Evolutionary conservation across 2,113 vertebrate genomes (phyloP).

Genomic region (Scolopax mira): DNA sequence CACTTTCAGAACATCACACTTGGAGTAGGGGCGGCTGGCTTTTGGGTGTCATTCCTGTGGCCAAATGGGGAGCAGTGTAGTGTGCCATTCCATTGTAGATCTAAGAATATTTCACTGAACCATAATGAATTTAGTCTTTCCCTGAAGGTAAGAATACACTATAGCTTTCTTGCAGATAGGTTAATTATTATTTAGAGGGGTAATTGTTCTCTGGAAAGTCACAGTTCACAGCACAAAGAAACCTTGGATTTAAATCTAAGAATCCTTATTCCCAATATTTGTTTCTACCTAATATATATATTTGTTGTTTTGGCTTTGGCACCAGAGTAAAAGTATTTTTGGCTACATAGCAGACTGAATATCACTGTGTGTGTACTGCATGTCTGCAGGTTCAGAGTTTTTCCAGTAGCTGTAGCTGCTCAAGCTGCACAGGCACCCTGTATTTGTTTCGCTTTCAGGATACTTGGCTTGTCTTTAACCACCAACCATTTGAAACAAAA

Average conservation of each 20-base stretch:
- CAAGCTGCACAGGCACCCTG: not conserved
- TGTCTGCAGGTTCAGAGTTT: not conserved
- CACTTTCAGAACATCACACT: not conserved
- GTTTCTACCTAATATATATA: not conserved
- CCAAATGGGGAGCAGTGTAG: not conserved
- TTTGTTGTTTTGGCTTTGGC: not conserved
- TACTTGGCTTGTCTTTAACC: not conserved
- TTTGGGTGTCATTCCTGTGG: not conserved
- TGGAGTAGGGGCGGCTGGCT: not conserved
- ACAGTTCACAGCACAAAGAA: not conserved
- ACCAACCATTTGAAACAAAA: not conserved
- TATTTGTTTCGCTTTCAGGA: not conserved
- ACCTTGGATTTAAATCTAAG: not conserved
- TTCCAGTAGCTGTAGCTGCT: not conserved
- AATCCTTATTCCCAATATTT: not conserved
- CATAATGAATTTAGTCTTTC: not conserved
- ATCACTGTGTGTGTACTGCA: not conserved
- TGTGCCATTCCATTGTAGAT: not conserved
- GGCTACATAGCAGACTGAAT: not conserved
- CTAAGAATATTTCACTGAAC: not conserved
- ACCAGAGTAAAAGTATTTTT: not conserved
- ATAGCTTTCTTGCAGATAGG: not conserved
- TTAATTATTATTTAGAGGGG: conserved; percentile 37
- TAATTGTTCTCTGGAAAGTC: not conserved
- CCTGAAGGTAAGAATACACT: not conserved